Evolutionary conservation across 2,888 invertebrate species (phyloP), one percentile per base, ranked within the genome.

Genomic region (Ephialtes manifestator): DNA sequence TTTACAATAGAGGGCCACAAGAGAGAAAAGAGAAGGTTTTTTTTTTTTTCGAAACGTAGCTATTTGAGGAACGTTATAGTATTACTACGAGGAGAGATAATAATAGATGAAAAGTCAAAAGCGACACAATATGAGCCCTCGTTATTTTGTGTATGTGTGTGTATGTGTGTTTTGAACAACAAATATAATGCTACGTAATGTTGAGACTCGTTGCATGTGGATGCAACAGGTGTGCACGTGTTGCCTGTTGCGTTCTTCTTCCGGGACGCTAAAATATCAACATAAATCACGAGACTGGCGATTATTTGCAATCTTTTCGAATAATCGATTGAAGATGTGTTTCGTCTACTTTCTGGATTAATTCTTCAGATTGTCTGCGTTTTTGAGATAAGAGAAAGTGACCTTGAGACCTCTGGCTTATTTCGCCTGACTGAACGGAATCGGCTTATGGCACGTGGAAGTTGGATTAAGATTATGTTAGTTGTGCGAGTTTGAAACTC

Each of bases 171-270:
- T 24, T 24, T 24, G n/a, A 24, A 24, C 24, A 58, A 55, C 46
- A 8, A 55, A 48, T 18, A 35, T 10, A 7, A 31, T 18, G 43
- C 35, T 18, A 13, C 35, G 53, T 11, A 18, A 71, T 13, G 39
- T 13, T 24, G 13, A 18, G 13, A 11, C 8, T 28, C n/a, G 35
- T 13, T 46, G 20, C 18, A 39, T 46, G 68, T 51, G 51, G 24
- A 24, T 24, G 24, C 24, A 24, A 24, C 24, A 24, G 24, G 74
- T 71, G 75, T 63, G 15, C 75, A 75, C 70, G 60, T 70, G 60
- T 28, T 46, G 11, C 43, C 20, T 13, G 8, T 11, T 76, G 35
- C 39, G 28, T 18, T 35, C 60, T 10, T n/a, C 15, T 43, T 28
- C 18, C 31, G 20, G 18, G 8, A 31, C 51, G 63, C 31, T 15